Conservation (phyloP, 2,113 vertebrate species). For the Agelaius phoeniceus region DNA sequence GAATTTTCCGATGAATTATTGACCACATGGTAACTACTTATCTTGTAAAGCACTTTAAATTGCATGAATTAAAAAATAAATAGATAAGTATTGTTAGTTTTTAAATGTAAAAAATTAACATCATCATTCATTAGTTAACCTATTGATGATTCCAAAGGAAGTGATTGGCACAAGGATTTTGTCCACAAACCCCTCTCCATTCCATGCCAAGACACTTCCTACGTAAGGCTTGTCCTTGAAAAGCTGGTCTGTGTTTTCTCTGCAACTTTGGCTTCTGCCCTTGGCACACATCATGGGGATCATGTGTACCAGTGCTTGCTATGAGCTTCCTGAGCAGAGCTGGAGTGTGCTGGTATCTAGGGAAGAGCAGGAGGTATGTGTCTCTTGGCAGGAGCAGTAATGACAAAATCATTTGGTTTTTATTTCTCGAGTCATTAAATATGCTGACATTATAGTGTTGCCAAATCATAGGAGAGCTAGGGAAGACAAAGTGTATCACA, state of each 20-base stretch:
- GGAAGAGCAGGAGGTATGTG: background rate
- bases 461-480: background rate
- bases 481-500: background rate
- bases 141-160: background rate
- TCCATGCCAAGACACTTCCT: background rate
- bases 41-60: background rate
- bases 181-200: background rate
- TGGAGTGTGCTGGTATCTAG: background rate
- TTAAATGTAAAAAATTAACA: background rate
- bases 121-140: background rate
- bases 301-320: background rate
- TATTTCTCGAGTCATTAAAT: background rate
- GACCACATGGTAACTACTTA: background rate
- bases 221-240: background rate
- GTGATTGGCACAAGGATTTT: background rate
- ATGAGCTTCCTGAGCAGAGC: background rate
- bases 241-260: background rate
- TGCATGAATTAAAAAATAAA: background rate
- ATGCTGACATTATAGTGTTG: background rate
- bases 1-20: background rate
- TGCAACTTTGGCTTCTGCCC: background rate
- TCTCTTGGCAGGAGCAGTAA: background rate
- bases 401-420: background rate
- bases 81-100: background rate
- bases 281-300: accelerated